phyloP scores from a whole-genome alignment of 2,113 vertebrate species.

The Mobula birostris region DNA sequence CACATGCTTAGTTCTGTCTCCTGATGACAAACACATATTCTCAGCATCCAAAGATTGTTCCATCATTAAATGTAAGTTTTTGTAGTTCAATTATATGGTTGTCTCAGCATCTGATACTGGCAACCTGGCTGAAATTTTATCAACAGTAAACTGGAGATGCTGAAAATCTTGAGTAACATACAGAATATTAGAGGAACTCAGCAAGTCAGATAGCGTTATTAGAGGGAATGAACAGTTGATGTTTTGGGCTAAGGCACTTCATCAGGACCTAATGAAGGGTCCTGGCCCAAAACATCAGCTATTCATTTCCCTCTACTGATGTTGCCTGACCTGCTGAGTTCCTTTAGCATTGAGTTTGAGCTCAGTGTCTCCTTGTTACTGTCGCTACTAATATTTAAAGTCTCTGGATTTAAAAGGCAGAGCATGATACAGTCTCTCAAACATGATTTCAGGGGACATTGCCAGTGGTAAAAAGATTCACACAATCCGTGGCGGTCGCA shows the following conservation, averaged over 20 bases:
- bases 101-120: background rate
- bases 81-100: conserved; percentile 34
- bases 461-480: conserved; percentile 75
- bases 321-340: no score
- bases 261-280: no score
- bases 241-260: no score
- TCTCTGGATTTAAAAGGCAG: background rate
- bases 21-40: conserved; percentile 77
- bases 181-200: no score
- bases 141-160: no score
- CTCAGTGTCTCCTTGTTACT: accelerated
- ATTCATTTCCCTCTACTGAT: no score
- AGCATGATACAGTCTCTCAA: background rate
- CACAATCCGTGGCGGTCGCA: conserved; percentile 70
- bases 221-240: no score
- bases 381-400: accelerated
- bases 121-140: background rate
- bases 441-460: conserved; percentile 68
- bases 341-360: no score
- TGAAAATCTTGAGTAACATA: no score
- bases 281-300: no score
- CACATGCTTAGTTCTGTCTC: conserved; percentile 80
- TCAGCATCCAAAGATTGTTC: conserved; percentile 88
- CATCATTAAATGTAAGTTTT: conserved; percentile 82
- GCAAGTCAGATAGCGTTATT: no score